Evolutionary conservation across 1,140 invertebrate genomes (phyloP).

Genomic region (Drosophila bipectinata): DNA sequence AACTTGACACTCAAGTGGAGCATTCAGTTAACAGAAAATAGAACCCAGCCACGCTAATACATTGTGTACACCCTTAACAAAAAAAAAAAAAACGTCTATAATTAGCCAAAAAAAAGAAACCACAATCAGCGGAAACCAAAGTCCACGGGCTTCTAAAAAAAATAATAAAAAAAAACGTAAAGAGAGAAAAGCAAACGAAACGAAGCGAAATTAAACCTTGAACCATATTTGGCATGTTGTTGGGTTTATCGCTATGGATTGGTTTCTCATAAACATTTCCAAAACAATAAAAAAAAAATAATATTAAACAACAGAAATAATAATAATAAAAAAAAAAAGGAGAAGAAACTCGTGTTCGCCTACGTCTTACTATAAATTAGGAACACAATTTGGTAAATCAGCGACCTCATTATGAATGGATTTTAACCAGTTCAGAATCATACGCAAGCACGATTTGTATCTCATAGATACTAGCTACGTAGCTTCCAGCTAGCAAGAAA

Average conservation of each 20-base stretch:
- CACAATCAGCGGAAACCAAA: conserved; percentile 29
- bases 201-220: conserved; percentile 32
- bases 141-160: conserved; percentile 19
- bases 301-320: not conserved
- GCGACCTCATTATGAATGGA: not conserved
- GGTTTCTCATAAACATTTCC: not conserved
- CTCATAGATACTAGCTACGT: not conserved
- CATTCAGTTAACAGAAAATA: conserved; percentile 14
- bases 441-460: not conserved
- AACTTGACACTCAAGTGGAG: conserved; percentile 68
- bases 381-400: too few relatives aligned
- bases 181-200: conserved; percentile 20
- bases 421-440: too few relatives aligned
- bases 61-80: conserved; percentile 17
- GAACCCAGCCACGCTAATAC: conserved; percentile 9
- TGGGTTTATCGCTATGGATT: conserved; percentile 1
- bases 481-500: too few relatives aligned
- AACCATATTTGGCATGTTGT: conserved; percentile 29
- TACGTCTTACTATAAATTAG: not conserved
- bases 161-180: conserved; percentile 2
- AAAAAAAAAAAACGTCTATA: conserved; percentile 13
- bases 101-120: conserved; percentile 9
- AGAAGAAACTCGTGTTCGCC: not conserved
- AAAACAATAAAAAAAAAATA: not conserved
- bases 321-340: not conserved